Conservation (phyloP, 2,113 vertebrate genomes). For the Haemorhous mexicanus region DNA sequence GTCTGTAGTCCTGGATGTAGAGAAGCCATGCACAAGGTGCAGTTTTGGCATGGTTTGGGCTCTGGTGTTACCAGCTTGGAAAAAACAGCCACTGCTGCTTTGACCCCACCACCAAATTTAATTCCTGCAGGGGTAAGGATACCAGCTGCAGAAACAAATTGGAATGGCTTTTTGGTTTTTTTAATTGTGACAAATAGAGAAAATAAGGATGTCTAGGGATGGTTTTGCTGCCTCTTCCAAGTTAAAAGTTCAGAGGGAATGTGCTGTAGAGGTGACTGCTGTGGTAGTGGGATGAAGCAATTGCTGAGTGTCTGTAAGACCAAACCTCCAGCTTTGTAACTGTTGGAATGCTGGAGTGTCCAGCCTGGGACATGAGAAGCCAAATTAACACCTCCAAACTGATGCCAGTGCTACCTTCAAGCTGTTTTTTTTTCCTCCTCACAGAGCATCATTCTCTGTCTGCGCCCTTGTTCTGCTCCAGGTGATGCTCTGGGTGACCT, state of each 20-base stretch:
- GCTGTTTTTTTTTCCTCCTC: not conserved
- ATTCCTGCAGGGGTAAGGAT: not conserved
- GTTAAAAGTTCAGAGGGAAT: not conserved
- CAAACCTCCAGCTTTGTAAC: not conserved
- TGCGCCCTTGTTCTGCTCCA: not conserved
- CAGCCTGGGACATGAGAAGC: not conserved
- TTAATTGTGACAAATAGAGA: not conserved
- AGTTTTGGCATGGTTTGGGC: not conserved
- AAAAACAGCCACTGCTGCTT: not conserved
- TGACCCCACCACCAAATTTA: not conserved
- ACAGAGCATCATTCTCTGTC: not conserved
- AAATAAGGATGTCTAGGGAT: not conserved
- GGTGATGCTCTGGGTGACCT: not conserved
- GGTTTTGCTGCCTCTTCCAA: not conserved
- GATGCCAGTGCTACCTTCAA: not conserved
- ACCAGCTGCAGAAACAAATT: not conserved
- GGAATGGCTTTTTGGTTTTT: not conserved
- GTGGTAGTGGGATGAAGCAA: not conserved
- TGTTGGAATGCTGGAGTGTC: not conserved
- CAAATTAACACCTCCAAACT: not conserved
- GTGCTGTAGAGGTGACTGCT: not conserved
- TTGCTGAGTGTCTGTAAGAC: not conserved
- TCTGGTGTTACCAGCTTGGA: not conserved
- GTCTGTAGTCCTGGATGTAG: not conserved
- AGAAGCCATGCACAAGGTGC: not conserved